Base-by-base conservation (phyloP, 2,113 vertebrate species). In the Pollachius pollachius region DNA sequence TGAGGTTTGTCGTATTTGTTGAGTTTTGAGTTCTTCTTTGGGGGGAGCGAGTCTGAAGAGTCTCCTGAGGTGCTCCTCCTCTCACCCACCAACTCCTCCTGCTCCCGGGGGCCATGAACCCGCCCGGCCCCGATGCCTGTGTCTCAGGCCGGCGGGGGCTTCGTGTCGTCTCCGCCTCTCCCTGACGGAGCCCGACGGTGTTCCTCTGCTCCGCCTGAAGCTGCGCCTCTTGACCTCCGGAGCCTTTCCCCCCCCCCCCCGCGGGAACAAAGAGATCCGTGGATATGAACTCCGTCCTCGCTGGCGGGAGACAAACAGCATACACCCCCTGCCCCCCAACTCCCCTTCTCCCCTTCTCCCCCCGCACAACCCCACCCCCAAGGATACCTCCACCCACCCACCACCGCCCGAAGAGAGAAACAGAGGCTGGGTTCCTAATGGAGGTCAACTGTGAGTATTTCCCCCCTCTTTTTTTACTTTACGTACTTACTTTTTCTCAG, bases 241-340 rank as follows among this genome's bases (percentile, higher is more conserved):
- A 34, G 30, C 30, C 30, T 30, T 27, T n/a, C n/a, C n/a, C n/a
- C 21, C 21, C 23, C 23, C 23, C 23, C 23, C 23, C 73, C 70
- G 78, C 80, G 71, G 81, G 85, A 85, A 87, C 85, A 88, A 84
- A 84, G 68, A 88, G 84, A 90, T 89, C 88, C 88, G 83, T 34
- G 30, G 30, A 67, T 2, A 73, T 83, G 79, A 89, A 86, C 84
- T 86, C 69, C 80, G 54, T 65, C 81, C 72, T 67, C 67, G 65
- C 21, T 5, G 30, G 30, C 69, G 37, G 72, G 77, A 74, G 67
- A 74, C 67, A 58, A 4, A 34, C 65, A 11, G 8, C 61, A 30
- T 61, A 2, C 18, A 11, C 23, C 74, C 8, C 37, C 19, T n/a
- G n/a, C n/a, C 11, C 19, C 4, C 13, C 23, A 23, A n/a, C n/a